Conservation (phyloP, 2,797 vertebrate genomes). For the Aeoliscus strigatus region DNA sequence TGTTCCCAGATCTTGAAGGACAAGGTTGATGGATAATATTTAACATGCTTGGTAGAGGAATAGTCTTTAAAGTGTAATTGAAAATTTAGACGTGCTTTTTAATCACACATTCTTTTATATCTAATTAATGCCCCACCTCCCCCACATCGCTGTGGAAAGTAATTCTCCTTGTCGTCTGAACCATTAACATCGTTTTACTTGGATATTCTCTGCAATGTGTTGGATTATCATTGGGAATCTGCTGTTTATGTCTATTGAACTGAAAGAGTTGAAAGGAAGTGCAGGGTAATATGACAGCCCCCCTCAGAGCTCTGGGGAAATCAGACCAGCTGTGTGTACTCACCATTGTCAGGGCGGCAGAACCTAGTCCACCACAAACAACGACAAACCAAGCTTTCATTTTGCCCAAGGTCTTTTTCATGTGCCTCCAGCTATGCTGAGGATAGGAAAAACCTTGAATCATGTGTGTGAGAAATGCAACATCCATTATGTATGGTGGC, state of each 20-base stretch:
- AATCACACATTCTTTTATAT: conserved; percentile 9
- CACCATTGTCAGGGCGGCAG: conserved; percentile 37
- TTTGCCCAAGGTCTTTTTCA: conserved; percentile 38
- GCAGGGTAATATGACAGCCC: conserved; percentile 51
- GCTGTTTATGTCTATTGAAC: conserved; percentile 51
- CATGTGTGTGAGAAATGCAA: conserved; percentile 24
- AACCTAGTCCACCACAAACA: conserved; percentile 39
- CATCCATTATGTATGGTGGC: conserved; percentile 57
- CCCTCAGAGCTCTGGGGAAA: conserved; percentile 55
- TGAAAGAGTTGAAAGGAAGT: conserved; percentile 57
- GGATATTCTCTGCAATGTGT: conserved; percentile 13
- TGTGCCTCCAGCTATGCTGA: conserved; percentile 40
- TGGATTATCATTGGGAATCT: conserved; percentile 26
- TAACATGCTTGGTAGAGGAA: conserved; percentile 6
- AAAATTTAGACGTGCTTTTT: conserved; percentile 23
- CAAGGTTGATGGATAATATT: conserved; percentile 3
- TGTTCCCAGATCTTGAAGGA: background rate
- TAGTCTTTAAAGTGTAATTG: conserved; percentile 14
- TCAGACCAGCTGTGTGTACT: conserved; percentile 36
- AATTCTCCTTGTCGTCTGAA: conserved; percentile 3
- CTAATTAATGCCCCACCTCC: conserved; percentile 22
- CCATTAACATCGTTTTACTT: conserved; percentile 2
- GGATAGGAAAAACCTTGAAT: conserved; percentile 32
- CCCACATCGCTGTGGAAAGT: background rate
- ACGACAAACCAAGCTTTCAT: conserved; percentile 42